These are phyloP conservation scores for Heloderma charlesbogerti DNA, from an alignment of 2,113 vertebrate species.

Conservation along the genomic window DNA sequence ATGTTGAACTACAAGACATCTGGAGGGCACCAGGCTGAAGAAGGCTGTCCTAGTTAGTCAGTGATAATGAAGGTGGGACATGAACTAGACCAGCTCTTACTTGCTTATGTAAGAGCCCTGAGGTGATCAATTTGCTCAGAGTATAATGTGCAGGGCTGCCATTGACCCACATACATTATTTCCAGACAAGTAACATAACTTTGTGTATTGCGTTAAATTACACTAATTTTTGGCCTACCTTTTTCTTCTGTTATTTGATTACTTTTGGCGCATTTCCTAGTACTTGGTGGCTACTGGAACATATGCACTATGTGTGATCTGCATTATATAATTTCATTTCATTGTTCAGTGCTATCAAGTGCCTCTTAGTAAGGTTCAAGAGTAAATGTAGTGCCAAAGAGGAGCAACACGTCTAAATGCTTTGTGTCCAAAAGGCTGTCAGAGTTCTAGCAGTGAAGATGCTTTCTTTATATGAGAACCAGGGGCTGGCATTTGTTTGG, in stretches of 20 bases:
- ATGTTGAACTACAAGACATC: too few relatives aligned
- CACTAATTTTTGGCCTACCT: not conserved
- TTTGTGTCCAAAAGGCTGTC: not conserved
- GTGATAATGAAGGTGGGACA: constrained; percentile 34
- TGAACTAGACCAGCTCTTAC: not conserved
- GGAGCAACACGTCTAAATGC: not conserved
- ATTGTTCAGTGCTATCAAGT: not conserved
- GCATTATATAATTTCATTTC: not conserved
- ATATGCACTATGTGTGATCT: not conserved
- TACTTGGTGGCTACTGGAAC: not conserved
- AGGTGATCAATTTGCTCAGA: not conserved
- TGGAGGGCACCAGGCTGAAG: too few relatives aligned
- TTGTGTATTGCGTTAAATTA: not conserved
- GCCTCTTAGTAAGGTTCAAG: not conserved
- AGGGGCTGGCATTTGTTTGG: not conserved
- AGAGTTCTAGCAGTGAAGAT: not conserved
- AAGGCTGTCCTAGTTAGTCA: not conserved
- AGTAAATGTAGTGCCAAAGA: not conserved
- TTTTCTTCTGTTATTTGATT: not conserved
- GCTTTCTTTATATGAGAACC: not conserved
- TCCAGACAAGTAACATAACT: not conserved
- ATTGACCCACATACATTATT: not conserved
- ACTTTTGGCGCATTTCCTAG: not conserved
- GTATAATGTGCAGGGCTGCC: not conserved
- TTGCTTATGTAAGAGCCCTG: not conserved